phyloP scores from a whole-genome alignment of 2,888 invertebrate genomes.

The Agonopterix heracliana region DNA sequence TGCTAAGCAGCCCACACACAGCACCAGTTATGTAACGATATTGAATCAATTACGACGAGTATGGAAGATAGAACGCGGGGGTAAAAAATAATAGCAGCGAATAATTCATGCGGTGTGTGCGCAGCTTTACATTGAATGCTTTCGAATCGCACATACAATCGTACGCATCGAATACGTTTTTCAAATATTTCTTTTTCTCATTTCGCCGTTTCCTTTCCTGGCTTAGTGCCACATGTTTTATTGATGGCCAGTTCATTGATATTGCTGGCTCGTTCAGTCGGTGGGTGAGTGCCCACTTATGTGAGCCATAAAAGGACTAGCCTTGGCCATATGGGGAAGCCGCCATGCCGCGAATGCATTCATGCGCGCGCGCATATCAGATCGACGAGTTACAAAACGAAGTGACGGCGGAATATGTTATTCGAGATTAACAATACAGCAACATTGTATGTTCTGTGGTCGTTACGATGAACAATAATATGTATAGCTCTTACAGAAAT shows the following conservation, averaged over 20 bases:
- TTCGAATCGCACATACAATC: slow-evolving; percentile 65
- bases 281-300: slow-evolving; percentile 75
- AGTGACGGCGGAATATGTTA: slow-evolving; percentile 47
- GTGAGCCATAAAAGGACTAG: slow-evolving; percentile 71
- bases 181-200: slow-evolving; percentile 72
- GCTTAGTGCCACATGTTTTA: slow-evolving; percentile 73
- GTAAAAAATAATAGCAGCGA: slow-evolving; percentile 35
- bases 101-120: slow-evolving; percentile 60
- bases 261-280: slow-evolving; percentile 72
- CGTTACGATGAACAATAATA: neutral
- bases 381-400: slow-evolving; percentile 59
- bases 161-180: slow-evolving; percentile 63
- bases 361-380: slow-evolving; percentile 67
- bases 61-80: slow-evolving; percentile 34
- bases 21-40: slow-evolving; percentile 46
- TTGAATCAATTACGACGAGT: slow-evolving; percentile 49
- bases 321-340: slow-evolving; percentile 74
- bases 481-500: no score
- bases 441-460: slow-evolving; percentile 1
- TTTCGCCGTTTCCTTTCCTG: slow-evolving; percentile 72
- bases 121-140: slow-evolving; percentile 68
- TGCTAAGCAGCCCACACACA: slow-evolving; percentile 38
- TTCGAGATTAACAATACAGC: slow-evolving; percentile 26
- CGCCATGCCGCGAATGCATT: slow-evolving; percentile 64
- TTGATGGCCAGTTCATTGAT: slow-evolving; percentile 76